Percentiles rank a stretch among this genome's conserved stretches.
These are phyloP conservation scores for Macrophya annulata DNA, from an alignment of 2,888 invertebrate species.

Conservation along the genomic window DNA sequence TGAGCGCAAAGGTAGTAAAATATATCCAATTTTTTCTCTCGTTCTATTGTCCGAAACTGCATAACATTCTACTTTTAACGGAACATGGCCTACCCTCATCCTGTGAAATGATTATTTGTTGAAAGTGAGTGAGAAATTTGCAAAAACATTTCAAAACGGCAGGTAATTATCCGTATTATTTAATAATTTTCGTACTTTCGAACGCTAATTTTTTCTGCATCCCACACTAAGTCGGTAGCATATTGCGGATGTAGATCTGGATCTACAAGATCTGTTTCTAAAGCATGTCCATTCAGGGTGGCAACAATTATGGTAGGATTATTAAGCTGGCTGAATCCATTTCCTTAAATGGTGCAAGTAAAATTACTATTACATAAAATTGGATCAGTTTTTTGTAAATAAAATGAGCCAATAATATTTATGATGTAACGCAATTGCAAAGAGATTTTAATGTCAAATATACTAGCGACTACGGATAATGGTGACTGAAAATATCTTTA, in stretches of 20 bases:
- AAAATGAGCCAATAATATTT: conserved; percentile 61
- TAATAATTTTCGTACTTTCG: conserved; percentile 81
- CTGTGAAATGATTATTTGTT: conserved; percentile 77
- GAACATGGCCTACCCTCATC: conserved; percentile 87
- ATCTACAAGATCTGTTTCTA: conserved; percentile 86
- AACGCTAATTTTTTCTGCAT: conserved; percentile 87
- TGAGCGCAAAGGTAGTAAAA: conserved; percentile 86
- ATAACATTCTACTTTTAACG: conserved; percentile 87
- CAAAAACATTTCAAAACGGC: neutral
- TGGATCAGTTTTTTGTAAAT: conserved; percentile 49
- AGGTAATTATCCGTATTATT: neutral
- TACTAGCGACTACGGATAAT: neutral
- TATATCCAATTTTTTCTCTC: conserved; percentile 86
- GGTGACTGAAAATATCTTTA: neutral
- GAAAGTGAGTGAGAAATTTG: neutral
- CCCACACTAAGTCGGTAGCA: conserved; percentile 90
- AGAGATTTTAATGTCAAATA: neutral
- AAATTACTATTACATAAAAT: conserved; percentile 44
- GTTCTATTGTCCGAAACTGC: conserved; percentile 81
- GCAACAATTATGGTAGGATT: conserved; percentile 83
- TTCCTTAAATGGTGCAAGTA: conserved; percentile 77
- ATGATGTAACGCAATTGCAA: neutral
- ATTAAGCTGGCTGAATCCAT: conserved; percentile 82
- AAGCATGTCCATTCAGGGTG: conserved; percentile 84
- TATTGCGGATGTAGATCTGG: conserved; percentile 84